Conservation (phyloP, 2,888 invertebrate species). For the Atrina japonica region DNA sequence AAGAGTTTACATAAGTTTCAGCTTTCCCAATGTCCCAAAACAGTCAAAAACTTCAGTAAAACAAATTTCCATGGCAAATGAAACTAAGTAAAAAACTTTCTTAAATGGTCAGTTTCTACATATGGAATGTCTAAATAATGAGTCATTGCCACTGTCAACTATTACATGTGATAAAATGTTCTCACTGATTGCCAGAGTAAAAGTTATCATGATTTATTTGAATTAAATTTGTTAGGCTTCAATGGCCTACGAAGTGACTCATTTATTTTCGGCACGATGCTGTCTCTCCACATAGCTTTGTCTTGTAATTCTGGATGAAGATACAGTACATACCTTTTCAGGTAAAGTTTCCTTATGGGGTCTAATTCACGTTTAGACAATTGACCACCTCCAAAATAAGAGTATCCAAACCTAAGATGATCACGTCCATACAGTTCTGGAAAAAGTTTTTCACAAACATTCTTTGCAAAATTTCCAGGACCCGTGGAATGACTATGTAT, state of each 20-base stretch:
- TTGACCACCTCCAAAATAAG: conserved; percentile 34
- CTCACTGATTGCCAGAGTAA: too few species aligned
- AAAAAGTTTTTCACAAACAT: conserved; percentile 27
- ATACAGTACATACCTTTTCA: conserved; percentile 24
- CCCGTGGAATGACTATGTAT: conserved; percentile 25
- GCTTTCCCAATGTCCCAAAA: too few species aligned
- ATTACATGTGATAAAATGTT: too few species aligned
- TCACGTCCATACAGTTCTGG: conserved; percentile 29
- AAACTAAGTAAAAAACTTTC: too few species aligned
- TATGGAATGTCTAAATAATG: too few species aligned
- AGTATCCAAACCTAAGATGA: conserved; percentile 16
- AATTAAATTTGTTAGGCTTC: not conserved
- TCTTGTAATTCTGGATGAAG: conserved; percentile 22
- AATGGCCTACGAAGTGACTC: conserved; percentile 19
- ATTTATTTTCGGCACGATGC: conserved; percentile 29
- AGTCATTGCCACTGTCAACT: too few species aligned
- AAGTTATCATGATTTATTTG: not conserved
- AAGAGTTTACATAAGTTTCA: too few species aligned
- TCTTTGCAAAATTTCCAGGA: conserved; percentile 37
- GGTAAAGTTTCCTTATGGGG: conserved; percentile 20
- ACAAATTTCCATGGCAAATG: too few species aligned
- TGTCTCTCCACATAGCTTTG: conserved; percentile 18
- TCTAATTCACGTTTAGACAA: conserved; percentile 27
- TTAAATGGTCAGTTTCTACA: too few species aligned
- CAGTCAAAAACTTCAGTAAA: too few species aligned